Evolutionary conservation across 2,797 vertebrate genomes (phyloP).

Genomic region (Gymnodraco acuticeps): DNA sequence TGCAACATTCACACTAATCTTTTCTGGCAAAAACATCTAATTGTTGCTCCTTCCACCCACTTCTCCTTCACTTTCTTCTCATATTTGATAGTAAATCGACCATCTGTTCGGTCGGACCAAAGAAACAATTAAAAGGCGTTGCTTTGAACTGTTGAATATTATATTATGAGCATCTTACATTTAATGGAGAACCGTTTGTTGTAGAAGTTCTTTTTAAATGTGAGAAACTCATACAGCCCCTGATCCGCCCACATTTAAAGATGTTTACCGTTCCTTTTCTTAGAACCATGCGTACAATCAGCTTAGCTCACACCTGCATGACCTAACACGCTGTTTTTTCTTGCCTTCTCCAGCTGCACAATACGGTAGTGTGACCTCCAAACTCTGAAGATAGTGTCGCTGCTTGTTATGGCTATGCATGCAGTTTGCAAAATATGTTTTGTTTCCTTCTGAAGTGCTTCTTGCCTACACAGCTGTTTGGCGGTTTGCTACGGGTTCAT

Average conservation of each 20-base stretch:
- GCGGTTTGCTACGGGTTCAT: no score
- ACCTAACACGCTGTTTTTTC: not conserved
- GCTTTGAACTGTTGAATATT: not conserved
- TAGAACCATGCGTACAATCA: not conserved
- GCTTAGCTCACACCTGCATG: conserved; percentile 29
- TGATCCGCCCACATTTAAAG: not conserved
- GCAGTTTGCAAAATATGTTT: not conserved
- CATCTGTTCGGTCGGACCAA: no score
- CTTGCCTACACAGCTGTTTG: not conserved
- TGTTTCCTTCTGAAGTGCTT: not conserved
- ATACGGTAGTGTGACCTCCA: not conserved
- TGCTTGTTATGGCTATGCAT: not conserved
- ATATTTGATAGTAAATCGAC: not conserved
- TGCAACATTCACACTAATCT: no score
- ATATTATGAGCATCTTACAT: no score
- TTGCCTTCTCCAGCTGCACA: not conserved
- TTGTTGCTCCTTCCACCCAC: no score
- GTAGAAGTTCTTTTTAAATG: not conserved
- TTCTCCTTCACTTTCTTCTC: not conserved
- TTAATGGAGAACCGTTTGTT: no score
- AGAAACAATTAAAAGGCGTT: not conserved
- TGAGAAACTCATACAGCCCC: no score
- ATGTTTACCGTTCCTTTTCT: not conserved
- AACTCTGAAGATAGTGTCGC: not conserved
- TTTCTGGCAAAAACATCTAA: no score